Base-by-base conservation (phyloP, 1,140 invertebrate species). In the Agrilus planipennis region DNA sequence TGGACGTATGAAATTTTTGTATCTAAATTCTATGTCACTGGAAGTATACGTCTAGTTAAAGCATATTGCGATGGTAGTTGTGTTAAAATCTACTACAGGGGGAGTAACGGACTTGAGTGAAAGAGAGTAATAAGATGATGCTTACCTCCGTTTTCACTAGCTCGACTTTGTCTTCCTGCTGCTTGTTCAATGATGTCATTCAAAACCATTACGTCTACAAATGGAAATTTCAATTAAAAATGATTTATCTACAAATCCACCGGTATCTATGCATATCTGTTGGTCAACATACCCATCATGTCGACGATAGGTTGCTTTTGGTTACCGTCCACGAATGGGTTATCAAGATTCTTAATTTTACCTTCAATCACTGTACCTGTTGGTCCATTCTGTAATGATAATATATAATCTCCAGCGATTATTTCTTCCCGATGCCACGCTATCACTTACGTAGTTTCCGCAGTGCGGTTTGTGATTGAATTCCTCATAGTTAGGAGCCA, bases 101-200 rank as follows among this genome's bases (percentile, higher is more conserved):
- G n/a, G n/a, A n/a, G n/a, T n/a, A n/a, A n/a, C n/a, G n/a, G n/a
- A n/a, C n/a, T n/a, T n/a, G n/a, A n/a, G n/a, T n/a, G n/a, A 16
- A 14, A 14, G 19, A 12, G 20, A 22, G 3, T 36, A 22, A 34
- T 12, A 19, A 9, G 14, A 17, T 14, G 30, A 17, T 40, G 68
- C 71, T 77, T 83, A 91, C 88, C 87, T 79, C 83, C 85, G 67
- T 83, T 74, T 49, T 91, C 87, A 56, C 84, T 86, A 28, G 77
- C 76, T 61, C 77, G 73, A 66, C 87, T 90, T 53, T 81, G 80
- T 55, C 83, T 72, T 46, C 84, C 85, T 45, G 84, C 87, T 20
- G 89, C 91, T 71, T 95, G 89, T 63, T 95, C 91, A 49, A 96
- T 90, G 47, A 97, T 93, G 62, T 96, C 90, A 64, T 93, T 94